Evolutionary conservation across 2,113 vertebrate genomes (phyloP), one percentile per base, ranked within the genome.

Genomic region (Cephalopholis sonnerati): DNA sequence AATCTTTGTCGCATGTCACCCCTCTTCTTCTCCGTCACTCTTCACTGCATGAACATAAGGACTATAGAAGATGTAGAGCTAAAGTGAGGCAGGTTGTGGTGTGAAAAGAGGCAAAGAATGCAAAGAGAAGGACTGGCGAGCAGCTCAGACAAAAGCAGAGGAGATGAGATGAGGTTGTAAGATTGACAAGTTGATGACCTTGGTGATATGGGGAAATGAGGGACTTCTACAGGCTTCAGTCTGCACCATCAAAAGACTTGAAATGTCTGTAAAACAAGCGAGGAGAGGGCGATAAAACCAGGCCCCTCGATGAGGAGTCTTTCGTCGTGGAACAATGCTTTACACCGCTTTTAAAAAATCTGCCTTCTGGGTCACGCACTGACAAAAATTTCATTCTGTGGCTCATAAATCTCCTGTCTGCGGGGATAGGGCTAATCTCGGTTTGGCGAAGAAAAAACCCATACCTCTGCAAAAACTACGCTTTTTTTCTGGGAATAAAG

Each of bases 141-240:
- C 18, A 62, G 83, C 63, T 57, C 63, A 63, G 75, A 48, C 12
- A 44, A 64, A 73, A 61, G 16, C 24, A n/a, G 58, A 50, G 17
- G 11, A 15, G 36, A 13, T 46, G 20, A 65, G 81, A 81, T 18
- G 79, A 78, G 44, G 53, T 5, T 4, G 61, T 8, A 36, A 46
- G 68, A 70, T 29, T 61, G 81, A 73, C 27, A 70, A 53, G 9
- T 29, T 12, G 76, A 89, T 83, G 69, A 74, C 89, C 72, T 86
- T 83, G 63, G 58, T 12, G 55, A 79, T 69, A 68, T 12, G 9
- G 11, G 65, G 44, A 48, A 68, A 72, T 22, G 48, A 27, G 57
- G 11, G 58, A 65, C 32, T 41, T 48, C 27, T 24, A 32, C 27
- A 64, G 39, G 15, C 54, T 65, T 67, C 32, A 53, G 27, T 16